These are phyloP conservation scores for Mastigias papua DNA, from an alignment of 30 jellyfish, hydroid and myxozoan genomes.

Conservation along the genomic window DNA sequence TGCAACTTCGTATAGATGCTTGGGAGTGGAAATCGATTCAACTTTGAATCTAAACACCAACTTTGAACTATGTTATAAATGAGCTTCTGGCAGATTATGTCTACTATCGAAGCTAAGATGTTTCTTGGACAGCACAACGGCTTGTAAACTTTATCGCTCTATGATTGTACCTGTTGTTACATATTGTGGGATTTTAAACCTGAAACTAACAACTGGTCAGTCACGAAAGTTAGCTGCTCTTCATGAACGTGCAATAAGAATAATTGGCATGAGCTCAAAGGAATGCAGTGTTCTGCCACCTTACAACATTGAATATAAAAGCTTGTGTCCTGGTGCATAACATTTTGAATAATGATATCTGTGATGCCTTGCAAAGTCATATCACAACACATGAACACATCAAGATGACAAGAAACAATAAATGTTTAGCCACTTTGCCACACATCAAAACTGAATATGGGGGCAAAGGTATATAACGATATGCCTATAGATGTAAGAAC, in stretches of 20 bases:
- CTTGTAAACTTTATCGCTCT: slow-evolving; percentile 30
- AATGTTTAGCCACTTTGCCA: slow-evolving; percentile 64
- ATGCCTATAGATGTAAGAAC: slow-evolving; percentile 33
- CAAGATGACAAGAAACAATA: slow-evolving; percentile 56
- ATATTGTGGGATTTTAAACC: slow-evolving; percentile 41
- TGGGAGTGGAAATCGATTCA: slow-evolving; percentile 48
- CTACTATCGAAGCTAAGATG: slow-evolving; percentile 55
- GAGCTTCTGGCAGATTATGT: slow-evolving; percentile 68
- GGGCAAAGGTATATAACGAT: slow-evolving; percentile 54
- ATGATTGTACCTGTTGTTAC: slow-evolving; percentile 36
- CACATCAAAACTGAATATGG: slow-evolving; percentile 37
- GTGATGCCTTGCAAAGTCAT: slow-evolving; percentile 65
- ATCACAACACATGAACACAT: slow-evolving; percentile 37
- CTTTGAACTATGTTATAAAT: slow-evolving; percentile 24
- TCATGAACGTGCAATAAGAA: slow-evolving; percentile 52
- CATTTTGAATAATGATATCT: slow-evolving; percentile 15
- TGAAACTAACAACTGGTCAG: slow-evolving; percentile 41
- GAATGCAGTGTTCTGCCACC: slow-evolving; percentile 59
- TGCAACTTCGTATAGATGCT: slow-evolving; percentile 12
- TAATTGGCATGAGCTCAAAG: slow-evolving; percentile 42
- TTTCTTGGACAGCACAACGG: slow-evolving; percentile 47
- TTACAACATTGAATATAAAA: slow-evolving; percentile 32
- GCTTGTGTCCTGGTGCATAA: slow-evolving; percentile 56
- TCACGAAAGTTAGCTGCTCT: slow-evolving; percentile 47
- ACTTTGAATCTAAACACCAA: slow-evolving; percentile 37